Base-by-base conservation (phyloP, 2,113 vertebrate genomes). In the Ammospiza nelsoni region DNA sequence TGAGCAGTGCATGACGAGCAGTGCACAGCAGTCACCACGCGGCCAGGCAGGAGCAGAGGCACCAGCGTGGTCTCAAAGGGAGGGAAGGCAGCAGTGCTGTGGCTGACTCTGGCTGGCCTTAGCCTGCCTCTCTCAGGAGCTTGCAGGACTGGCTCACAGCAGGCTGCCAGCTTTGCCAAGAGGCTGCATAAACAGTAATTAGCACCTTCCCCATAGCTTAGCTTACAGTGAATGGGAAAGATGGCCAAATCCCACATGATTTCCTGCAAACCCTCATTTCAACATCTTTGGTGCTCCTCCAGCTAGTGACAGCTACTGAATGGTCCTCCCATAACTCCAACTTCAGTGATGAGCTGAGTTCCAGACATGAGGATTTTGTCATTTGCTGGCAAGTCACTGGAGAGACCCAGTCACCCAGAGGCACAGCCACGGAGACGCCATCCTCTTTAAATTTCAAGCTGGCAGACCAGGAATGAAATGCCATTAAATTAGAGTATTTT, bases 11-110 rank as follows among this genome's bases (percentile, higher is more conserved):
- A 21, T 27, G 71, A n/a, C 9, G 59, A 78, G 25, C 33, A 49
- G 20, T 3, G 23, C n/a, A 24, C 31, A 86, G 31, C 35, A 62
- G 17, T 59, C n/a, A 12, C 33, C 8, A 0, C 11, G 22, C 37
- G 37, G 33, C 49, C 74, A 14, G 51, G 54, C 37, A 27, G 54
- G n/a, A 73, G 24, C 52, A 69, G 83, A 58, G 20, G 55, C 44
- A 54, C 5, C 17, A 5, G 44, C 11, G 51, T 21, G 37, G 14
- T n/a, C 43, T 74, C 72, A 44, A 31, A 66, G 17, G 21, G 24
- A 75, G 23, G 9, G 35, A 35, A 33, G 0, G 0, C 25, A 16
- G 17, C 31, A 17, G 71, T 0, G 0, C 46, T 1, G 2, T 44
- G 76, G 17, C 31, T 1, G 2, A 33, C 41, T 35, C 31, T 39